A percentile compares a stretch with the other conserved stretches of the same genome.
Conservation (phyloP, 2,797 vertebrate species). For the Typhlichthys eigenmanni region DNA sequence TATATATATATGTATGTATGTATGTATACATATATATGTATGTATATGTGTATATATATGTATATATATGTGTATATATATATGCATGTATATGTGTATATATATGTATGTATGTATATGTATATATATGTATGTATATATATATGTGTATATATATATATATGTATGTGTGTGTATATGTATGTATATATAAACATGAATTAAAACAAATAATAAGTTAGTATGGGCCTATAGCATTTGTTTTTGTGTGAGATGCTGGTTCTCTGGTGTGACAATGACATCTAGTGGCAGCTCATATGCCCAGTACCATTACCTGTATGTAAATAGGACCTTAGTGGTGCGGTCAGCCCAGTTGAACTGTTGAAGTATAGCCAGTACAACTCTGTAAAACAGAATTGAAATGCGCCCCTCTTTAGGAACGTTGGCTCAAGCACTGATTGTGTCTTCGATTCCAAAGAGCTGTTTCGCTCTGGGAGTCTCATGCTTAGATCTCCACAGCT, state of each 20-base stretch:
- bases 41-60: too few species aligned
- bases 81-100: background rate
- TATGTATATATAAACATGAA: background rate
- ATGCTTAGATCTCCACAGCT: conserved; percentile 19
- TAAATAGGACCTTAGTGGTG: too few species aligned
- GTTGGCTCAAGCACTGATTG: conserved; percentile 7
- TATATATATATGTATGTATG: conserved; percentile 3
- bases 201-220: too few species aligned
- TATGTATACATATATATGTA: background rate
- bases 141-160: background rate
- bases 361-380: too few species aligned
- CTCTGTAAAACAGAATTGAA: too few species aligned
- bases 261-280: too few species aligned
- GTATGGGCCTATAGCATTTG: too few species aligned
- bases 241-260: too few species aligned
- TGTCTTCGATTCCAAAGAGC: conserved; percentile 27
- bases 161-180: background rate
- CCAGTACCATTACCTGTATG: too few species aligned
- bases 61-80: background rate
- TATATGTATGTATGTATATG: background rate
- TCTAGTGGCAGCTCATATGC: too few species aligned
- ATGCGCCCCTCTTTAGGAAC: too few species aligned
- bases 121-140: background rate
- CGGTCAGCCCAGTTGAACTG: too few species aligned
- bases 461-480: conserved; percentile 31